These are phyloP conservation scores for Onthophagus sagittarius DNA, from an alignment of 2,888 invertebrate genomes.

Conservation along the genomic window DNA sequence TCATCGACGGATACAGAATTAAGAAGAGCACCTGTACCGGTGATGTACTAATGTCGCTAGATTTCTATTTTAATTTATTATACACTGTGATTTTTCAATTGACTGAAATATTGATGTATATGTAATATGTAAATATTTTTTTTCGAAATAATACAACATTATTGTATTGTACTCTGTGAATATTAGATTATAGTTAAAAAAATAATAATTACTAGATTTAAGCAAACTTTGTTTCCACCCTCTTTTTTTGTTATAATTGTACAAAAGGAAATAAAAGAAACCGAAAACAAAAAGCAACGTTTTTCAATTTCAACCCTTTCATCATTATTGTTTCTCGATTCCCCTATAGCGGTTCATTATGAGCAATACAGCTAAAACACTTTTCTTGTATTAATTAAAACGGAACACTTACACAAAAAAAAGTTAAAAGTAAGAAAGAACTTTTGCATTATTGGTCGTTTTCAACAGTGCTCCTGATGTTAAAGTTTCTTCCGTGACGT, in stretches of 20 bases:
- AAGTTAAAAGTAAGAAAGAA: not conserved
- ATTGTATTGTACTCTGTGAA: not conserved
- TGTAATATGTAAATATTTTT: not conserved
- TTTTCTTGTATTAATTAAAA: not conserved
- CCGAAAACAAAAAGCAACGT: not conserved
- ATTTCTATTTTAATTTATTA: not conserved
- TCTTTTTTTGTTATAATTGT: not conserved
- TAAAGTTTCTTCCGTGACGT: constrained; percentile 28
- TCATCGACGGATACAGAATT: constrained; percentile 51
- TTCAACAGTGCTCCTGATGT: not conserved
- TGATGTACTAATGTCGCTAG: constrained; percentile 57
- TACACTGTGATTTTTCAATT: not conserved
- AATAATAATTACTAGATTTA: not conserved
- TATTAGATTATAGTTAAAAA: not conserved
- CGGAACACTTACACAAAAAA: not conserved
- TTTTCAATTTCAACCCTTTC: not conserved
- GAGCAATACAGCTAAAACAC: not conserved
- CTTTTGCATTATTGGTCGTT: not conserved
- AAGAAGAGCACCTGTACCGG: constrained; percentile 62
- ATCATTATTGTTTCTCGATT: not conserved
- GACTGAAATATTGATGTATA: constrained; percentile 6
- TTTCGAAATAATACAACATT: not conserved
- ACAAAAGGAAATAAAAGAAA: not conserved
- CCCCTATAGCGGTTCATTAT: not conserved
- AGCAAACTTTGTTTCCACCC: not conserved